Evolutionary conservation across 2,888 invertebrate genomes (phyloP).

Genomic region (Tolmerus cingulatus): DNA sequence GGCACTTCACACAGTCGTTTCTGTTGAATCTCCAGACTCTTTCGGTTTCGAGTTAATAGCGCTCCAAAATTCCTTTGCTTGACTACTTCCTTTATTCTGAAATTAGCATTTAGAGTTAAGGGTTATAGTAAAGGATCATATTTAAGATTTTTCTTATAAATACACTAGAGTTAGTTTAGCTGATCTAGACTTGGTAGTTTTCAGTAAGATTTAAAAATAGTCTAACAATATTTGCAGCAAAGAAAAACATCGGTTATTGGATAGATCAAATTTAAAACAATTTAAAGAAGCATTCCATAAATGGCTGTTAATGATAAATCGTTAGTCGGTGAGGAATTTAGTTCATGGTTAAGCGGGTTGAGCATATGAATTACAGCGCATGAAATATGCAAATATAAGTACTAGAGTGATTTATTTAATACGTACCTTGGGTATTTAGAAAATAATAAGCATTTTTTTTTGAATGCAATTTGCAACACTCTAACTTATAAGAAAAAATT

Average conservation of each 20-base stretch:
- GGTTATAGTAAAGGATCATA: not conserved
- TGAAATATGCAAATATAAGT: not conserved
- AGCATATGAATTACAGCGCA: not conserved
- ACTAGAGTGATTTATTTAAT: not conserved
- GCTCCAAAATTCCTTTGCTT: constrained; percentile 59
- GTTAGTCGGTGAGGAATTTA: not conserved
- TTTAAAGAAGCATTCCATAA: not conserved
- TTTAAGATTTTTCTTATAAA: not conserved
- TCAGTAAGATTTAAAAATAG: not conserved
- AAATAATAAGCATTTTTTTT: not conserved
- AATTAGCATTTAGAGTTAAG: constrained; percentile 51
- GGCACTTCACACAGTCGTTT: constrained; percentile 51
- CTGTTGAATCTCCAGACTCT: constrained; percentile 49
- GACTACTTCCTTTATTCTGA: constrained; percentile 59
- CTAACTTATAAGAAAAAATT: not conserved
- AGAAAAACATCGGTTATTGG: not conserved
- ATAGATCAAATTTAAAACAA: not conserved
- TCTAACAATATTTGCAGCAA: not conserved
- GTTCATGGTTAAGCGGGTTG: not conserved
- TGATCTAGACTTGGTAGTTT: not conserved
- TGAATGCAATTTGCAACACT: not conserved
- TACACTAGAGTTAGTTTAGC: not conserved
- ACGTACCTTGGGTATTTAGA: not conserved
- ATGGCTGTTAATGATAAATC: not conserved
- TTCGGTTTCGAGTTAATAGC: constrained; percentile 53